Base-by-base conservation (phyloP, 53 echinoderm and acorn worm genomes). In the Patiria pectinifera region DNA sequence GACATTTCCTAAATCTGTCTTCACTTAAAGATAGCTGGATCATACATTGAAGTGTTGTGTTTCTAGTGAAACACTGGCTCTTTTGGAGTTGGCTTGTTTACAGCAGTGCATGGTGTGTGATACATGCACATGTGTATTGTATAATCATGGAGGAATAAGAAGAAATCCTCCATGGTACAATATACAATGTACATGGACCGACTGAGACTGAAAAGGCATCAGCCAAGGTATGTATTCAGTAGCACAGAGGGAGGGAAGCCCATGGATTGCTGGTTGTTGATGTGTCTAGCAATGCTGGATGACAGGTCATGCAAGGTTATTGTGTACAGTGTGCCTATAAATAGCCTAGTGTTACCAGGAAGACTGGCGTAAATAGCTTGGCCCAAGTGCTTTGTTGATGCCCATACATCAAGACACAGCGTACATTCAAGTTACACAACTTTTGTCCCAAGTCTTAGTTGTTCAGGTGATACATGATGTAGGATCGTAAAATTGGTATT, bases 281-380 rank as follows among this genome's bases (percentile, higher is more conserved):
- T 74, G 69, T 69, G 74, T 74, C 66, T 66, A 66, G 24, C 24
- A 16, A 74, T 69, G 22, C 24, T 74, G 74, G 74, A 74, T 74
- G 18, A 74, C 74, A 74, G 74, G 74, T 74, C 74, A 22, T n/a
- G 74, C 22, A 74, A 74, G 74, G 74, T 24, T 21, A 74, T 74
- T 23, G 66, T 66, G 66, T 66, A 66, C 66, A 66, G 53, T 66
- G 66, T 74, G 24, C 24, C 74, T 74, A 74, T n/a, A 74, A 74
- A 74, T 74, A 74, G 24, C 74, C n/a, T 74, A 53, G 74, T 10
- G 24, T 23, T 23, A 74, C 24, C 24, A 23, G 74, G 74, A 74
- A n/a, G 74, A 74, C 24, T 21, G 19, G 24, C 11, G 24, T 21
- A 23, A 74, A 5, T 23, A 74, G 24, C 74, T 21, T 5, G 3